Percentiles rank a stretch among this genome's conserved stretches.
Conservation (phyloP, 2,888 invertebrate genomes). For the Chironomus tentans region DNA sequence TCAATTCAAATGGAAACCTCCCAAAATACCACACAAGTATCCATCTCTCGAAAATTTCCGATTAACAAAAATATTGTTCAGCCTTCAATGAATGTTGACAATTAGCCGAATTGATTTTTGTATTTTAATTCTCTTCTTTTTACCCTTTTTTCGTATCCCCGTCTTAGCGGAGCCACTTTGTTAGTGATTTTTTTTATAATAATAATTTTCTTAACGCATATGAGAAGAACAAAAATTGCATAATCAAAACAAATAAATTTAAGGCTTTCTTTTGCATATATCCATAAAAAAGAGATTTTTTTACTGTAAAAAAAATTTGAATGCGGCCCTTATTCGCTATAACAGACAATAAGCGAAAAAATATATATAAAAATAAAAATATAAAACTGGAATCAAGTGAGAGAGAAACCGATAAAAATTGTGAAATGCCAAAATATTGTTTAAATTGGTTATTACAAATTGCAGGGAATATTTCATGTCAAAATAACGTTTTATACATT, state of each 20-base stretch:
- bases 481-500: neutral
- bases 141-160: neutral
- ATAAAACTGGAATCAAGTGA: neutral
- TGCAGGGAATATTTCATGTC: constrained; percentile 19
- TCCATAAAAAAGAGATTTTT: too few species aligned
- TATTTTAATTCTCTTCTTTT: too few species aligned
- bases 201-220: neutral
- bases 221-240: neutral
- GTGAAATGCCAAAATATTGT: constrained; percentile 19
- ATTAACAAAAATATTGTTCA: too few species aligned
- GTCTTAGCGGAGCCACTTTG: neutral
- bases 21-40: too few species aligned
- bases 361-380: neutral
- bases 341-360: neutral
- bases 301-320: neutral
- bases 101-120: too few species aligned
- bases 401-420: neutral
- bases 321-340: neutral
- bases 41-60: too few species aligned
- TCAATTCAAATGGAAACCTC: too few species aligned
- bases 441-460: constrained; percentile 25
- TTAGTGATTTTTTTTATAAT: neutral
- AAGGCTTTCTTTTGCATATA: too few species aligned
- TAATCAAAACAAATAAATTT: neutral
- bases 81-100: too few species aligned